These are phyloP conservation scores for Neria commutata DNA, from an alignment of 2,888 invertebrate genomes.

Conservation along the genomic window DNA sequence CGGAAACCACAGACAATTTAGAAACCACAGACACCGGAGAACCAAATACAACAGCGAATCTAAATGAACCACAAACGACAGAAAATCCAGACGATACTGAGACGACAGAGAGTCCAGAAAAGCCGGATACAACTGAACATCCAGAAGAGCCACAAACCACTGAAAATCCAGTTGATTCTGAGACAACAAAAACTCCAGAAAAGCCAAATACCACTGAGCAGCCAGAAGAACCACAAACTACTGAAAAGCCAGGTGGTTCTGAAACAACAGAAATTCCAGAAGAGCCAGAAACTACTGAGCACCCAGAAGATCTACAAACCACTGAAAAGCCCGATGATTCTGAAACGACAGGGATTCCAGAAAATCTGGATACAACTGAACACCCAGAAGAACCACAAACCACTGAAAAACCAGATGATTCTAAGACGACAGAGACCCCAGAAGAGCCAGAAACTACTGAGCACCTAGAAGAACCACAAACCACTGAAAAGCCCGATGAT, in stretches of 20 bases:
- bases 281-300: constrained; percentile 14
- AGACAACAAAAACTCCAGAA: constrained; percentile 5
- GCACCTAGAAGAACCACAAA: neutral
- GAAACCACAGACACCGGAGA: neutral
- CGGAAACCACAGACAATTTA: constrained; percentile 2
- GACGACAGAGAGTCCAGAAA: constrained; percentile 14
- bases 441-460: neutral
- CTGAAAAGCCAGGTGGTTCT: no score
- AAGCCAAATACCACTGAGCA: constrained; percentile 5
- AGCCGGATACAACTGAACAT: neutral
- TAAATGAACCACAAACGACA: neutral
- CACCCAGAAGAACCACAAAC: neutral
- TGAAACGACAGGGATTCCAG: constrained; percentile 12
- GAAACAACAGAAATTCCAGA: constrained; percentile 14
- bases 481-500: neutral
- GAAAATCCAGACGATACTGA: neutral
- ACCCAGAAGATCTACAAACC: constrained; percentile 16
- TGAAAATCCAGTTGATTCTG: constrained; percentile 6
- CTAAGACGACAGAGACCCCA: neutral
- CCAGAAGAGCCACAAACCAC: constrained; percentile 6
- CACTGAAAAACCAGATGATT: constrained; percentile 6
- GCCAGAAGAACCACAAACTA: constrained; percentile 8
- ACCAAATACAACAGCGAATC: neutral
- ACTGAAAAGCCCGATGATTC: no score
- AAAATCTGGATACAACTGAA: constrained; percentile 10